Evolutionary conservation across 2,888 invertebrate genomes (phyloP), one percentile per base, ranked within the genome.

Genomic region (Nomada goodeniana): DNA sequence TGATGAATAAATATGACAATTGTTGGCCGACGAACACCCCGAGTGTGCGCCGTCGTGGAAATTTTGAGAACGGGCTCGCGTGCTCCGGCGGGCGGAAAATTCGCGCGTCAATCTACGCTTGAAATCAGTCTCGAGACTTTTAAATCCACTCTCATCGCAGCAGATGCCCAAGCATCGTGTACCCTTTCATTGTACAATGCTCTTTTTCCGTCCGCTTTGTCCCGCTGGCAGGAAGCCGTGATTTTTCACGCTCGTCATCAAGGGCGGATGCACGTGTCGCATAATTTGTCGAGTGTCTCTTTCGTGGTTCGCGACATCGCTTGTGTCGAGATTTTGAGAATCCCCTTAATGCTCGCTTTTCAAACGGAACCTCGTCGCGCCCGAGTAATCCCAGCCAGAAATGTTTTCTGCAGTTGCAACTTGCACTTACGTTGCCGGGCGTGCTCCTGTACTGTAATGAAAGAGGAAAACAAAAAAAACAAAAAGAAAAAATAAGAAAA

Each of bases 231-330:
- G 64, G 53, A 82, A 73, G n/a, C 77, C 67, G 68, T 67, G 74
- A 82, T 77, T 86, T 86, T 85, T 80, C 77, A 77, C 52, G 59
- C 80, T 82, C 67, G 75, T 85, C 83, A 83, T 77, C 82, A 26
- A 76, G 74, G 70, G 57, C 42, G 69, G 59, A 64, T 10, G 55
- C 77, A 9, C 73, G 67, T 53, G 59, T 77, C 74, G 72, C 75
- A 65, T 79, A 82, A 83, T 79, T 82, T 73, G 67, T 68, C 77
- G 75, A 69, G 72, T 57, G 68, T 65, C 72, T 75, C 57, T 65
- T 67, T 65, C 83, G 72, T 69, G 59, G 71, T 67, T 64, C 60
- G 67, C 73, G 72, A 68, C 76, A 63, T 44, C 59, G 68, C 68
- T 68, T 64, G 65, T 72, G 64, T 59, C 50, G 73, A 73, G 79